Base-by-base conservation (phyloP, 2,797 vertebrate genomes). In the Phalloptychus januarius region DNA sequence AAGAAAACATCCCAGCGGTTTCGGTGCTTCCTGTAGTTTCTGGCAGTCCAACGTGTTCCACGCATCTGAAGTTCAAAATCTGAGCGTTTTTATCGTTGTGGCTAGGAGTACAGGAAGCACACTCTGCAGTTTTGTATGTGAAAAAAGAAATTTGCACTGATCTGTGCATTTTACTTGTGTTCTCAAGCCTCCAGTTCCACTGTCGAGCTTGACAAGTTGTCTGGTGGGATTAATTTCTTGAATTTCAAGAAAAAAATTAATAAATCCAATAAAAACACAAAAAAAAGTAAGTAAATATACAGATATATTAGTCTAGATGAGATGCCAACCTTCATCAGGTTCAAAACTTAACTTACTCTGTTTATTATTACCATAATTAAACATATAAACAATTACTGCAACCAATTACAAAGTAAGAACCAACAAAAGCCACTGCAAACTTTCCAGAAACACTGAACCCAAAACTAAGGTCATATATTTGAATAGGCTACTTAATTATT, bases 1-100 rank as follows among this genome's bases (percentile, higher is more conserved):
- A 81, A 36, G n/a, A 52, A 71, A 75, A 52, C 40, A 73, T 58
- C 79, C 77, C 15, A 0, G 40, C 15, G 38, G 56, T 33, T 16
- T 61, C n/a, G 6, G 5, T 18, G 31, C 16, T 63, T 65, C 61
- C 33, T 36, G 61, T 36, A 36, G 7, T 65, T 38, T 61, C 16
- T 63, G 31, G 2, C 2, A 16, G 15, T 20, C 31, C 33, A 36
- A 63, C 31, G 10, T 36, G 16, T 63, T 36, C 16, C 8, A 36
- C 3, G 3, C 18, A 12, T 61, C 2, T 65, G 2, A 12, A 7
- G 12, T 20, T 69, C 38, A 69, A 33, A 69, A 42, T 40, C 2
- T 40, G 7, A 69, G 65, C 45, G 18, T 71, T 45, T 20, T 69
- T 23, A 69, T 69, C 38, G 25, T 23, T 20, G 25, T 23, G 67